Percentiles rank a stretch among this genome's conserved stretches.
Conservation (phyloP, 2,888 invertebrate genomes). For the Mimumesa dahlbomi region DNA sequence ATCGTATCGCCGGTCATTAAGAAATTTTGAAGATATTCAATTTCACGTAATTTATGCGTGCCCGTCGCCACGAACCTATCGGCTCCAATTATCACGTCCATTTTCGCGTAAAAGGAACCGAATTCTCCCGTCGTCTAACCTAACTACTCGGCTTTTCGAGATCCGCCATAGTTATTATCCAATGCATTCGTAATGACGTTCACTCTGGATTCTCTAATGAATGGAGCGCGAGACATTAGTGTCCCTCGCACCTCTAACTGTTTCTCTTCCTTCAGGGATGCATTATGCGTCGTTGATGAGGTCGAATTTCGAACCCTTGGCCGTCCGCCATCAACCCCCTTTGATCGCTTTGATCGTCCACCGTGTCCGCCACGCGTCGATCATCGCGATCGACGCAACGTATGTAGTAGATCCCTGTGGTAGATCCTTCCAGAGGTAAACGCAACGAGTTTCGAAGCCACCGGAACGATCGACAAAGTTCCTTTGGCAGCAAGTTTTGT, state of each 20-base stretch:
- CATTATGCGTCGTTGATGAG: background rate
- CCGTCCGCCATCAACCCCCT: too few relatives aligned
- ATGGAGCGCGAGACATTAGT: conserved; percentile 57
- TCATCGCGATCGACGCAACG: too few relatives aligned
- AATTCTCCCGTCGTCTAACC: conserved; percentile 8
- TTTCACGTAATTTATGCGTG: background rate
- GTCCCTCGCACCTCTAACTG: conserved; percentile 15
- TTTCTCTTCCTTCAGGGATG: background rate
- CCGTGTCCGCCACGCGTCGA: too few relatives aligned
- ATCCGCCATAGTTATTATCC: conserved; percentile 71
- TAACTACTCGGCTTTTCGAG: conserved; percentile 15
- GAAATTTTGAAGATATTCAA: background rate
- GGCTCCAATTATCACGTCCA: conserved; percentile 35
- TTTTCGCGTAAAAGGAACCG: conserved; percentile 27
- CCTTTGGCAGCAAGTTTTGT: too few relatives aligned
- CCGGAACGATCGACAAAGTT: too few relatives aligned
- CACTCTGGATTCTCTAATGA: conserved; percentile 54
- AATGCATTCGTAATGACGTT: conserved; percentile 72
- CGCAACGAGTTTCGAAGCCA: too few relatives aligned
- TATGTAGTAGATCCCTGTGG: too few relatives aligned
- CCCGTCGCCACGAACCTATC: conserved; percentile 18
- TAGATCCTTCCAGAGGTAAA: too few relatives aligned
- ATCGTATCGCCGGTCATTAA: background rate
- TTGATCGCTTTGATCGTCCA: too few relatives aligned
- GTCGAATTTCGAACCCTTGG: background rate